These are phyloP conservation scores for Tenualosa thibaudeaui DNA, from an alignment of 2,797 vertebrate genomes.

Conservation along the genomic window DNA sequence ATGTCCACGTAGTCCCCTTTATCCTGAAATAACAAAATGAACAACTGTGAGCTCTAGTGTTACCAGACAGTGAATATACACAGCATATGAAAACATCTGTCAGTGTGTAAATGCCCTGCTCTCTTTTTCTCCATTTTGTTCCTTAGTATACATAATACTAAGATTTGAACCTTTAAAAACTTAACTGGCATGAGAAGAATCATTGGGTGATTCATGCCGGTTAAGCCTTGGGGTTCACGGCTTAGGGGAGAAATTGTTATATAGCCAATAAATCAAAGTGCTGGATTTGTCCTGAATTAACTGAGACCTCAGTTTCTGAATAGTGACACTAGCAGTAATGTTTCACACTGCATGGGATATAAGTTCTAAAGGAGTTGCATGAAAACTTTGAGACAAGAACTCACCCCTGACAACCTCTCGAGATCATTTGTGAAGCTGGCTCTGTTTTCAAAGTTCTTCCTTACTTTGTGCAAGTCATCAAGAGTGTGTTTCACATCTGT, in stretches of 20 bases:
- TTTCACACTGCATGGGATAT: neutral
- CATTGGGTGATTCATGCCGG: too few relatives aligned
- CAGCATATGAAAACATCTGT: neutral
- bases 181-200: too few relatives aligned
- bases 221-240: neutral
- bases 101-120: too few relatives aligned
- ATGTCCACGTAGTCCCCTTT: slow-evolving; percentile 88
- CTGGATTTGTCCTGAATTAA: neutral
- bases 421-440: slow-evolving; percentile 85
- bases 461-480: slow-evolving; percentile 84
- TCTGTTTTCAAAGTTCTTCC: slow-evolving; percentile 89
- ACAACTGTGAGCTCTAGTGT: neutral
- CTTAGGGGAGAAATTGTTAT: neutral
- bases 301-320: neutral
- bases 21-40: slow-evolving; percentile 63
- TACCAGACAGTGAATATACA: neutral
- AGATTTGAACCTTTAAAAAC: too few relatives aligned
- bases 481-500: slow-evolving; percentile 88
- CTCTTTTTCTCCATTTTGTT: neutral
- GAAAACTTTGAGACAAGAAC: neutral
- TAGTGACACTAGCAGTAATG: neutral
- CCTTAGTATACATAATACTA: too few relatives aligned
- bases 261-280: neutral
- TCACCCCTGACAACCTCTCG: slow-evolving; percentile 81
- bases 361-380: neutral